A percentile compares a stretch with the other conserved stretches of the same genome.
Conservation (phyloP, 2,113 vertebrate species). For the Corythoichthys intestinalis region DNA sequence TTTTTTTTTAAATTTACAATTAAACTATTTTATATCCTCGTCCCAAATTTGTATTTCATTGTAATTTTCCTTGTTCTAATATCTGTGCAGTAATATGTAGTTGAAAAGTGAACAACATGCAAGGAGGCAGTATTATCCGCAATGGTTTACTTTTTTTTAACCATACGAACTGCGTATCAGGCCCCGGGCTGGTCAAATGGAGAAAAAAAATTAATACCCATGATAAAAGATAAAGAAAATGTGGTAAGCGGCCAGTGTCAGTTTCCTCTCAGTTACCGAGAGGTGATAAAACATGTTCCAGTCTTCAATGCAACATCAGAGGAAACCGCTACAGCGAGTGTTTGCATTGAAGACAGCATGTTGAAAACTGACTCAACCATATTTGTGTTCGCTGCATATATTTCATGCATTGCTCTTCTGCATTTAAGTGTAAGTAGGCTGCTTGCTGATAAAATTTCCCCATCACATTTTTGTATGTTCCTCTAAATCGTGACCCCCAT, state of each 20-base stretch:
- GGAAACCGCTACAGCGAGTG: not conserved
- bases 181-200: no score
- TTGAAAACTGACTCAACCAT: not conserved
- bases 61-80: no score
- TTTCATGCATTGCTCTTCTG: no score
- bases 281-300: not conserved
- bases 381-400: not conserved
- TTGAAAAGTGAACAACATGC: not conserved
- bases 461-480: not conserved
- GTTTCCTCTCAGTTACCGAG: not conserved
- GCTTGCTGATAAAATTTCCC: not conserved
- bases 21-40: no score
- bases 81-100: no score
- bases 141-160: conserved; percentile 8
- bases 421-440: no score
- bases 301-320: not conserved
- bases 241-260: not conserved
- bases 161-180: conserved; percentile 2
- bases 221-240: conserved; percentile 11
- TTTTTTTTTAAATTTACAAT: no score
- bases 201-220: not conserved
- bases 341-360: not conserved
- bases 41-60: no score
- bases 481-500: not conserved
- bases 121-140: conserved; percentile 19